phyloP scores from a whole-genome alignment of 92 coral and sea anemone species.

The Pocillopora meandrina region DNA sequence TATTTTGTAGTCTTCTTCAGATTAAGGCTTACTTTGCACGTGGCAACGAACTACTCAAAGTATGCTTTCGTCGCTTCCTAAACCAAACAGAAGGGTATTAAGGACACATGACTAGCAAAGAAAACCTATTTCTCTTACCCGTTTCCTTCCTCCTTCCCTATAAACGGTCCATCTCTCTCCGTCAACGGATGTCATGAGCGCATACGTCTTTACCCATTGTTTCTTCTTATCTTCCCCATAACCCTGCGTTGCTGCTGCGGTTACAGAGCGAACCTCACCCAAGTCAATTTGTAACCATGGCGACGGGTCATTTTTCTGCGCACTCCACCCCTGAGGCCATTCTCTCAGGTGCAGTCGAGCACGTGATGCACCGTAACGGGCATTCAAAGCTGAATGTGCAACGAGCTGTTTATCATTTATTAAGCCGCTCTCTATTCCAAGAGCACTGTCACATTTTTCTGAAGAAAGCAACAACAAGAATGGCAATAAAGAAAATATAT shows the following conservation, averaged over 20 bases:
- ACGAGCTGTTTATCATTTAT: conserved; percentile 62
- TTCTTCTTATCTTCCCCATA: conserved; percentile 56
- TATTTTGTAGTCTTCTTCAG: no score
- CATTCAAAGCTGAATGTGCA: conserved; percentile 79
- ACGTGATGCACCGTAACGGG: conserved; percentile 72
- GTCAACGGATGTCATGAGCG: conserved; percentile 62
- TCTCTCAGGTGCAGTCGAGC: conserved; percentile 67
- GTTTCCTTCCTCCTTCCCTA: conserved; percentile 51
- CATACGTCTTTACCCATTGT: conserved; percentile 84
- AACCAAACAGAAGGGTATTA: neutral
- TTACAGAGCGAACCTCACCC: conserved; percentile 54
- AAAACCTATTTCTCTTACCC: conserved; percentile 42
- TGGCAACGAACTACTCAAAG: no score
- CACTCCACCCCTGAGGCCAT: conserved; percentile 92
- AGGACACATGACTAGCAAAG: neutral
- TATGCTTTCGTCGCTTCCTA: no score
- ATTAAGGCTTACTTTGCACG: no score
- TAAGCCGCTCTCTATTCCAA: conserved; percentile 75
- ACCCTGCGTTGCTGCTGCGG: conserved; percentile 81
- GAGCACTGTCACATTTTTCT: conserved; percentile 68
- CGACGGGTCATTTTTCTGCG: conserved; percentile 66
- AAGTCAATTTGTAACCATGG: conserved; percentile 82
- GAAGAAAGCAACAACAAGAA: neutral
- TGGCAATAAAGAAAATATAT: neutral
- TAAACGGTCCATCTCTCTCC: conserved; percentile 66